Evolutionary conservation across 53 echinoderm and acorn worm species (phyloP), one percentile per base, ranked within the genome.

Genomic region (Zoroaster sp.): DNA sequence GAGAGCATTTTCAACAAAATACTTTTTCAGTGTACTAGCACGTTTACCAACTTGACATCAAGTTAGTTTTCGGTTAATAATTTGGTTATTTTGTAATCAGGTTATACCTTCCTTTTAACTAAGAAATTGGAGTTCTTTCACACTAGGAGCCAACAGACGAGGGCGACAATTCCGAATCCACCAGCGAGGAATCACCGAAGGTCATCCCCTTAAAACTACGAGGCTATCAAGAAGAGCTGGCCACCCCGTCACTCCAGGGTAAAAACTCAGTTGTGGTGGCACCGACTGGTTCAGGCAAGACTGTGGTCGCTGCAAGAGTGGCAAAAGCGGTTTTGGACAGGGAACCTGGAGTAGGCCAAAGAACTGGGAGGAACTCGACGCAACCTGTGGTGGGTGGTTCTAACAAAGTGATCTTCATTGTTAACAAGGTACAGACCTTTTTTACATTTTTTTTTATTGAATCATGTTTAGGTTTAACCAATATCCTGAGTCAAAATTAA

Each of bases 351-450:
- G 81, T 72, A 2, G 47, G 78, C 9, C 42, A 37, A 18, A 25
- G 66, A 33, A 37, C 80, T 12, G 74, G 72, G 44, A 93, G 67
- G 33, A 66, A 36, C 38, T 30, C 15, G n/a, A 31, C 30, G 34
- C 85, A n/a, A 28, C 36, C 14, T 47, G 20, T 71, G 17, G 70
- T 13, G 23, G 69, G 5, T n/a, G 53, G 77, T 4, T 69, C 87
- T n/a, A 87, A 77, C 45, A 92, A 92, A 37, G 72, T 83, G 5
- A 90, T 89, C 10, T 94, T 94, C 65, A 77, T 94, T 2, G 94
- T 94, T 28, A 92, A 94, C 87, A 91, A 94, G 87, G 94, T 94
- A 28, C n/a, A n/a, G n/a, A n/a, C n/a, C n/a, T n/a, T n/a, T n/a
- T n/a, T n/a, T n/a, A n/a, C n/a, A n/a, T n/a, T n/a, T n/a, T n/a